Conservation (phyloP, 2,888 invertebrate species). For the Conops quadrifasciatus region DNA sequence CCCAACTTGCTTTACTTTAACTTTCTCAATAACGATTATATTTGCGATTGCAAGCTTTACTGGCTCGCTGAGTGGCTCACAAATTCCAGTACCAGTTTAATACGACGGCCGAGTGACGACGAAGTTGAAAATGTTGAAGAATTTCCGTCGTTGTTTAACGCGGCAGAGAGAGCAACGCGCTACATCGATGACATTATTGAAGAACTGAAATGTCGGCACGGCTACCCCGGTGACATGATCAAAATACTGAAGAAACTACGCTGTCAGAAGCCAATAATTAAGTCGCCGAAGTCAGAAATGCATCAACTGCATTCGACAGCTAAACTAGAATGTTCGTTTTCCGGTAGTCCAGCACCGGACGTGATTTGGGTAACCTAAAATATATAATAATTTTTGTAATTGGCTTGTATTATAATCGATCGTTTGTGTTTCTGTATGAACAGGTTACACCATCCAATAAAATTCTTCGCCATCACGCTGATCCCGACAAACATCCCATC, state of each 20-base stretch:
- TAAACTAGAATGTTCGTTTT: slow-evolving; percentile 78
- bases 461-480: slow-evolving; percentile 82
- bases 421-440: not conserved
- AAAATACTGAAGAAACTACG: slow-evolving; percentile 75
- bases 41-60: slow-evolving; percentile 85
- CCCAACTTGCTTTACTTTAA: slow-evolving; percentile 72
- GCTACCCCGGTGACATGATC: slow-evolving; percentile 76
- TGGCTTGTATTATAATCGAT: not conserved
- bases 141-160: slow-evolving; percentile 63
- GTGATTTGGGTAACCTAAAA: slow-evolving; percentile 75
- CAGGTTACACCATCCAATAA: slow-evolving; percentile 75
- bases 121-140: slow-evolving; percentile 50
- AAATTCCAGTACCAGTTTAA: slow-evolving; percentile 46
- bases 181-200: slow-evolving; percentile 63
- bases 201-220: slow-evolving; percentile 73
- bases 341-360: slow-evolving; percentile 80
- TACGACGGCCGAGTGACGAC: slow-evolving; percentile 43
- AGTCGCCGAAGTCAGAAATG: slow-evolving; percentile 71
- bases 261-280: slow-evolving; percentile 74
- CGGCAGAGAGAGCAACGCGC: slow-evolving; percentile 25
- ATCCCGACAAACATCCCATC: slow-evolving; percentile 67
- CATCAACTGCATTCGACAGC: slow-evolving; percentile 75
- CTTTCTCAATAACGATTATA: slow-evolving; percentile 81
- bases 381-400: not conserved
- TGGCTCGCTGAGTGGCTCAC: slow-evolving; percentile 77